Evolutionary conservation across 1,140 invertebrate genomes (phyloP).

Genomic region (Drosophila biarmipes): DNA sequence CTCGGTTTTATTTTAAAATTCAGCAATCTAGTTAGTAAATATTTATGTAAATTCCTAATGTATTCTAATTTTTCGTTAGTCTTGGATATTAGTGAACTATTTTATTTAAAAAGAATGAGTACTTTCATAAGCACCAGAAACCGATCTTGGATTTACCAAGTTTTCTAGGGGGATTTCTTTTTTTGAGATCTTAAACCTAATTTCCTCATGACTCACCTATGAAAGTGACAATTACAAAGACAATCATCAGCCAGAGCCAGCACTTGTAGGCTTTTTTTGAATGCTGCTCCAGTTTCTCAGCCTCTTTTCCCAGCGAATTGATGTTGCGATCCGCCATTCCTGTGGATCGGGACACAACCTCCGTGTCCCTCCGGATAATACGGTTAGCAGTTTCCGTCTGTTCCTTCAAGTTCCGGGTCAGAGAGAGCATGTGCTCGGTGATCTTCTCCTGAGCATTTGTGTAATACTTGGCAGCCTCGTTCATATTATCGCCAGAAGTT

Average conservation of each 20-base stretch:
- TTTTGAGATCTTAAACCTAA: background rate
- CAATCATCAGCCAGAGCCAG: constrained; percentile 96
- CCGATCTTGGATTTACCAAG: background rate
- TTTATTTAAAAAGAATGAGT: too few relatives aligned
- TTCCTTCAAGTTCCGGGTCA: constrained; percentile 94
- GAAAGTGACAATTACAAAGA: constrained; percentile 93
- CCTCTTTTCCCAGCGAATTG: constrained; percentile 91
- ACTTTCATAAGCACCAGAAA: background rate
- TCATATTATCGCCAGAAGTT: constrained; percentile 87
- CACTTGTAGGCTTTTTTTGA: constrained; percentile 95
- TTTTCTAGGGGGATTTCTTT: background rate
- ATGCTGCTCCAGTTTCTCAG: constrained; percentile 92
- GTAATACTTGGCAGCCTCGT: constrained; percentile 93
- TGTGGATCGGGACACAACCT: constrained; percentile 92
- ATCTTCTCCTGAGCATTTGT: constrained; percentile 95
- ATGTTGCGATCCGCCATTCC: constrained; percentile 92
- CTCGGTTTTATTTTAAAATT: background rate
- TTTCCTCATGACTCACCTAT: constrained; percentile 88
- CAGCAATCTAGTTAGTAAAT: background rate
- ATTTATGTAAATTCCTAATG: background rate
- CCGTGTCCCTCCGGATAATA: constrained; percentile 94
- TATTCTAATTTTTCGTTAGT: background rate
- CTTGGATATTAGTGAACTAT: too few relatives aligned
- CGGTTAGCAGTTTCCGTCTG: constrained; percentile 93
- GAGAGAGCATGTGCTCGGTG: constrained; percentile 95